Base-by-base conservation (phyloP, 2,888 invertebrate genomes). In the Cheilosia grossa region DNA sequence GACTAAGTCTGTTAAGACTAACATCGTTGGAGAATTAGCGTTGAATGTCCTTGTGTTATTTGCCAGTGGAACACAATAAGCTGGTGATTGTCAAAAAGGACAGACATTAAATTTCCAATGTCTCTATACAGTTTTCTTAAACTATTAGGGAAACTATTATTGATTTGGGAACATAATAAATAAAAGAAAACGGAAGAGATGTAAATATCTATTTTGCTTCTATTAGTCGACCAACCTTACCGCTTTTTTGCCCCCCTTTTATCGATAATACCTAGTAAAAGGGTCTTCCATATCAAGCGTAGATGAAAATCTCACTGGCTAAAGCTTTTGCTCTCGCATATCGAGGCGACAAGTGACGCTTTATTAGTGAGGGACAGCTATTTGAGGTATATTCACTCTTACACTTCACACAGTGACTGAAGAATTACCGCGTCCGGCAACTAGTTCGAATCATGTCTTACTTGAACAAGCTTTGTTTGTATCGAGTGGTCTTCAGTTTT, bases 31-130 rank as follows among this genome's bases (percentile, higher is more conserved):
- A 10, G 30, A 9, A 30, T 1, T 9, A 30, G 3, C 33, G 10
- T 37, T 10, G n/a, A 86, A 73, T 88, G 91, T 90, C 89, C 89
- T 90, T 89, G 91, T 91, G 91, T 90, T 91, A 72, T 90, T 91
- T 89, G 89, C 89, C 89, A 89, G 88, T 83, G 86, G 87, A 75
- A 79, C 37, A 4, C 56, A 1, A 19, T 87, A 88, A 88, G 82
- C 89, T 89, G 88, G 89, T 87, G 88, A 90, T 90, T 88, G 90
- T 91, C 91, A 89, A 89, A 90, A 88, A 90, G 90, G 91, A 91
- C 91, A 87, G 69, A 91, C 69, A 92, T 47, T 66, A 89, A 89
- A 73, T 72, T 88, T 88, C 67, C 66, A 88, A 87, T 17, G 19
- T 49, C 89, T 91, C 90, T 90, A 90, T 90, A 90, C 89, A 40